phyloP scores from a whole-genome alignment of 2,888 invertebrate species.

The Dicycla oo region DNA sequence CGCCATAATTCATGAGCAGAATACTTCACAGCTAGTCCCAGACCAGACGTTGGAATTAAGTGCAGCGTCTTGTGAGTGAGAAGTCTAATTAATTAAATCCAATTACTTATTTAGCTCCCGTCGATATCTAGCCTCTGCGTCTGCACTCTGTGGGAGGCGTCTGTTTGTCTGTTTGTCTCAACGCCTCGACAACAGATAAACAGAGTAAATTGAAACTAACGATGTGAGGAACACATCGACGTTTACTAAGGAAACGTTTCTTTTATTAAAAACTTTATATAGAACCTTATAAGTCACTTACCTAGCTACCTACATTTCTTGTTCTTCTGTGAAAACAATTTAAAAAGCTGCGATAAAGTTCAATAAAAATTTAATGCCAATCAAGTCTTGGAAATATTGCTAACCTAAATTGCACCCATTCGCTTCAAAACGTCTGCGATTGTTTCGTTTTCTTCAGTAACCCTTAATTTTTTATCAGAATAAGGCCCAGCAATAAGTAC shows the following conservation, averaged over 20 bases:
- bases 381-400: constrained; percentile 17
- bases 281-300: constrained; percentile 6
- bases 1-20: constrained; percentile 45
- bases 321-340: background rate
- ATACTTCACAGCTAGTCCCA: constrained; percentile 26
- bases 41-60: constrained; percentile 51
- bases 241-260: constrained; percentile 41
- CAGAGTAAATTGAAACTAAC: constrained; percentile 52
- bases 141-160: constrained; percentile 43
- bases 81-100: constrained; percentile 69
- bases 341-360: no score
- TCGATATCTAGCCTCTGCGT: constrained; percentile 46
- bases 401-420: constrained; percentile 19
- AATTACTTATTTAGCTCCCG: constrained; percentile 65
- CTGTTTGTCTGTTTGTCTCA: constrained; percentile 56
- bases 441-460: constrained; percentile 18
- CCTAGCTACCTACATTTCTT: background rate
- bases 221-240: constrained; percentile 29
- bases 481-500: constrained; percentile 12
- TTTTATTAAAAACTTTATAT: constrained; percentile 26
- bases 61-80: constrained; percentile 56
- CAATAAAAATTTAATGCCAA: constrained; percentile 19
- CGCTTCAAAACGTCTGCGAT: background rate
- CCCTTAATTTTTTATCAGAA: constrained; percentile 22
- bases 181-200: constrained; percentile 41